These are phyloP conservation scores for Gambusia affinis DNA, from an alignment of 2,113 vertebrate species.

Conservation along the genomic window DNA sequence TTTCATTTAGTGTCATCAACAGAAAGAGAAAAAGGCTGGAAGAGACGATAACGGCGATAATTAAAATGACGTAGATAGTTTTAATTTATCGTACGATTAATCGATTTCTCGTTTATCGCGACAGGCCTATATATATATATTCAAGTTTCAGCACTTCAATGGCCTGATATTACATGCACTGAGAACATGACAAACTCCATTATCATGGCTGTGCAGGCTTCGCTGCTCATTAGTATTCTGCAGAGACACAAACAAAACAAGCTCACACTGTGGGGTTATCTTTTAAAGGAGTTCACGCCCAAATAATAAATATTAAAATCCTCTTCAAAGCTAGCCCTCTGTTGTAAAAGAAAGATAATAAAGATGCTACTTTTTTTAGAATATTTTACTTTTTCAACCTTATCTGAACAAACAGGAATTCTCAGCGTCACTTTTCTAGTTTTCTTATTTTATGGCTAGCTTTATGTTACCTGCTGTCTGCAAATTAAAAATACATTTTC, in stretches of 20 bases:
- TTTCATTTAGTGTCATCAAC: too few species aligned
- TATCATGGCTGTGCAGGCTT: conserved; percentile 27
- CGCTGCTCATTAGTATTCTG: conserved; percentile 47
- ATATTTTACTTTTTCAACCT: conserved; percentile 17
- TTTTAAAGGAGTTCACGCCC: conserved; percentile 25
- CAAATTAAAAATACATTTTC: neutral
- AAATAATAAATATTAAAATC: conserved; percentile 26
- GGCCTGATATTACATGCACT: conserved; percentile 25
- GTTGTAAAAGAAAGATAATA: conserved; percentile 27
- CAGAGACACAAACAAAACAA: conserved; percentile 24
- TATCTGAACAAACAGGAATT: neutral
- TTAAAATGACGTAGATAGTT: too few species aligned
- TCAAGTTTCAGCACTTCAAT: conserved; percentile 13
- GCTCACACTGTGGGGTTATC: conserved; percentile 16
- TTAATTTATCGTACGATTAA: too few species aligned
- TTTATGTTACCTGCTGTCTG: too few species aligned
- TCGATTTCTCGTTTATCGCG: too few species aligned
- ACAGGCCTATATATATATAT: too few species aligned
- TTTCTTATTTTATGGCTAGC: neutral
- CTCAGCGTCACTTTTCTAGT: conserved; percentile 1
- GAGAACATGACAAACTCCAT: conserved; percentile 47
- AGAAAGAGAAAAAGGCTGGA: too few species aligned
- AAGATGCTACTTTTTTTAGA: conserved; percentile 7
- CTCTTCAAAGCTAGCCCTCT: neutral
- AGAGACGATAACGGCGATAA: too few species aligned